A percentile compares a stretch with the other conserved stretches of the same genome.
phyloP scores from a whole-genome alignment of 2,797 vertebrate genomes.

The Bovichtus variegatus region DNA sequence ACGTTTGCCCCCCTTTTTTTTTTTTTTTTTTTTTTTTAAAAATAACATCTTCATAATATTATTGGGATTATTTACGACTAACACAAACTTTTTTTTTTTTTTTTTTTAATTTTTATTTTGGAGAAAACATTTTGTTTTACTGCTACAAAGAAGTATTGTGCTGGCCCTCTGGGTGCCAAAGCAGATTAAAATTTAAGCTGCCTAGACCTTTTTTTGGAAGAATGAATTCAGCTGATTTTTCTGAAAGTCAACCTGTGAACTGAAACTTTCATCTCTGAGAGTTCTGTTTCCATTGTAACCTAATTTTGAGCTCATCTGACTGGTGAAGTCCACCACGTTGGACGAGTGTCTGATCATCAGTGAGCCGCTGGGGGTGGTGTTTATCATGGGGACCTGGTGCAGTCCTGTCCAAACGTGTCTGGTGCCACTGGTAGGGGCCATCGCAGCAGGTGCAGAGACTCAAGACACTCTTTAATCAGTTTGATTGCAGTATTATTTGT shows the following conservation, averaged over 20 bases:
- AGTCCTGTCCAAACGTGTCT: constrained; percentile 84
- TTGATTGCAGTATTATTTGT: not conserved
- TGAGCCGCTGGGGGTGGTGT: constrained; percentile 85
- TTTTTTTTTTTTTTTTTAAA: not conserved
- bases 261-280: not conserved
- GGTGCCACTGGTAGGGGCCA: constrained; percentile 84
- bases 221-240: constrained; percentile 18
- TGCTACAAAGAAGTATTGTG: constrained; percentile 75
- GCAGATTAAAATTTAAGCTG: constrained; percentile 72
- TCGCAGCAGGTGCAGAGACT: constrained; percentile 82
- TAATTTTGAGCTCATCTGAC: constrained; percentile 36
- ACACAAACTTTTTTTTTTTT: constrained; percentile 29
- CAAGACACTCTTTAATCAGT: not conserved
- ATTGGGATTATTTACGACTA: constrained; percentile 45
- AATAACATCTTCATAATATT: constrained; percentile 6
- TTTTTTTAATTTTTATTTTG: no score
- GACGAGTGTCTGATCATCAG: constrained; percentile 83
- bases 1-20: not conserved
- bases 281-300: constrained; percentile 18
- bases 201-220: constrained; percentile 31
- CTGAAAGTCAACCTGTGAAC: constrained; percentile 9
- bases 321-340: constrained; percentile 77
- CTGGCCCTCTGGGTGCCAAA: constrained; percentile 53
- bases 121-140: constrained; percentile 43
- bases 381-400: constrained; percentile 84